Evolutionary conservation across 2,888 invertebrate species (phyloP).

Genomic region (Neoascia interrupta): DNA sequence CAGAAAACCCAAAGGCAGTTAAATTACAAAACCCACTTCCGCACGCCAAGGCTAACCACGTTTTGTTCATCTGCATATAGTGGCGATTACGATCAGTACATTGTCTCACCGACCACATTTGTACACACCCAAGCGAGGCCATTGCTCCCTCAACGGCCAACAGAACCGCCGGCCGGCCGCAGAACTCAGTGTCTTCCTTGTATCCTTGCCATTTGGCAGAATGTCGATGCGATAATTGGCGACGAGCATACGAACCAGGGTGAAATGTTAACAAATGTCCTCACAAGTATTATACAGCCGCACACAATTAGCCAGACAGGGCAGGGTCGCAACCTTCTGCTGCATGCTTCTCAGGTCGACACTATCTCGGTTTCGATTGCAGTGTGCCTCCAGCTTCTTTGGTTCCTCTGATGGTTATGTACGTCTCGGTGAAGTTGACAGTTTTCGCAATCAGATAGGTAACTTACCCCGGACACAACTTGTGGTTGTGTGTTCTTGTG

Average conservation of each 20-base stretch:
- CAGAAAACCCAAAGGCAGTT: background rate
- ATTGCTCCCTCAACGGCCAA: conserved; percentile 17
- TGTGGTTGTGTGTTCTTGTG: conserved; percentile 4
- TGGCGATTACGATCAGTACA: too few relatives aligned
- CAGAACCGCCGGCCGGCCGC: conserved; percentile 4
- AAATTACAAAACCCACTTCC: background rate
- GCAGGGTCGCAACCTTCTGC: conserved; percentile 45
- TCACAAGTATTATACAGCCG: conserved; percentile 30
- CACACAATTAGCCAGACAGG: conserved; percentile 37
- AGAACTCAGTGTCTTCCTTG: conserved; percentile 7
- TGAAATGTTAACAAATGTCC: conserved; percentile 47
- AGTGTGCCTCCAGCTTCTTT: background rate
- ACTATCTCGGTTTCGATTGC: background rate
- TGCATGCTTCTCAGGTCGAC: background rate
- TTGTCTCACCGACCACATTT: too few relatives aligned
- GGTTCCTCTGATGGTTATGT: background rate
- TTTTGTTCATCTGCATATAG: conserved; percentile 35
- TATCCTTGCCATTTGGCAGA: conserved; percentile 22
- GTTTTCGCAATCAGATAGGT: conserved; percentile 28
- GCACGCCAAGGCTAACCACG: conserved; percentile 26
- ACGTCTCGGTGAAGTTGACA: background rate
- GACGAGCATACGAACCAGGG: conserved; percentile 26
- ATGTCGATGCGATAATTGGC: conserved; percentile 30
- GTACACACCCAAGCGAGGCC: too few relatives aligned
- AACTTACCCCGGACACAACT: conserved; percentile 10